phyloP scores from a whole-genome alignment of 2,113 vertebrate species.

The Zapornia atra region DNA sequence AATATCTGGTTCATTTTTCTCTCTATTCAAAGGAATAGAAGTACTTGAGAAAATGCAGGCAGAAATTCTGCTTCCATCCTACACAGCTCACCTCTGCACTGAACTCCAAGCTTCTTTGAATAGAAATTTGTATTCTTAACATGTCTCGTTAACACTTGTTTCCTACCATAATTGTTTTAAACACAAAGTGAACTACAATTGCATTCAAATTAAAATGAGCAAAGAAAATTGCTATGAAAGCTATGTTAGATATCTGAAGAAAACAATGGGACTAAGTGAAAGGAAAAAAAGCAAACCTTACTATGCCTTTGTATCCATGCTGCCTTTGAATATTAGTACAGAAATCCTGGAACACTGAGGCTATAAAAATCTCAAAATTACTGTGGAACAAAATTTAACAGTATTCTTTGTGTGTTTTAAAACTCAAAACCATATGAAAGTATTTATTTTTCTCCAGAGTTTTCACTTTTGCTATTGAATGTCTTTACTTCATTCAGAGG shows the following conservation, averaged over 20 bases:
- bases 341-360: background rate
- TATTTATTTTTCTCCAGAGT: background rate
- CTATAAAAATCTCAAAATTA: background rate
- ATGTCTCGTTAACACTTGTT: background rate
- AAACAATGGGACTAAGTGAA: background rate
- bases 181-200: background rate
- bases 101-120: background rate
- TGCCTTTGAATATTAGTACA: background rate
- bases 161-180: background rate
- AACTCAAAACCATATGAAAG: background rate
- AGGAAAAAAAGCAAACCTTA: background rate
- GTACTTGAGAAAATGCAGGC: background rate
- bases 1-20: background rate
- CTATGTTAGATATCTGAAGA: background rate
- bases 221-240: background rate
- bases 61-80: background rate
- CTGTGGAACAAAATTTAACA: background rate
- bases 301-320: background rate
- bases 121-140: background rate
- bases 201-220: background rate
- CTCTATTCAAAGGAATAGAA: background rate
- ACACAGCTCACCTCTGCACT: background rate
- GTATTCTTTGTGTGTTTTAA: background rate
- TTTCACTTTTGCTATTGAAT: background rate
- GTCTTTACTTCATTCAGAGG: background rate